These are phyloP conservation scores for Onthophagus sagittarius DNA, from an alignment of 2,888 invertebrate species.

Conservation along the genomic window DNA sequence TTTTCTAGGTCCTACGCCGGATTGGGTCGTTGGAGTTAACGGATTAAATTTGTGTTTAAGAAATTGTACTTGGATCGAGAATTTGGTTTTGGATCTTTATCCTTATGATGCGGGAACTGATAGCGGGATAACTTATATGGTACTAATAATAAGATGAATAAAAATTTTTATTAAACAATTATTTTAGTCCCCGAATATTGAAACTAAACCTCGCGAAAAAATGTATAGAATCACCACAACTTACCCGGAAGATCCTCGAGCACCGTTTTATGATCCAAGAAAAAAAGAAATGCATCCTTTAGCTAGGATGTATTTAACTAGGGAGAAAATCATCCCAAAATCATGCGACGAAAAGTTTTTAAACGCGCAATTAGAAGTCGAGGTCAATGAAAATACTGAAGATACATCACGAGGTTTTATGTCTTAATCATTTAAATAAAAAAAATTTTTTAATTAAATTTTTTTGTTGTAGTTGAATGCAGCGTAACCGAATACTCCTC, in stretches of 20 bases:
- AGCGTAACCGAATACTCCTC: slow-evolving; percentile 67
- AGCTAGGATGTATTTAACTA: slow-evolving; percentile 73
- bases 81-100: slow-evolving; percentile 76
- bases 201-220: slow-evolving; percentile 73
- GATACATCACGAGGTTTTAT: slow-evolving; percentile 61
- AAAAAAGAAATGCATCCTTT: slow-evolving; percentile 68
- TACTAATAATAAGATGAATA: slow-evolving; percentile 41
- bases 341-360: slow-evolving; percentile 66
- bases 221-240: slow-evolving; percentile 87
- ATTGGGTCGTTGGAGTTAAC: slow-evolving; percentile 95
- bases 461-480: slow-evolving; percentile 72
- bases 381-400: slow-evolving; percentile 66
- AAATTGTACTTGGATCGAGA: slow-evolving; percentile 90
- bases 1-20: slow-evolving; percentile 82
- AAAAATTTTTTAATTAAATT: background rate
- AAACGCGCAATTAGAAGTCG: slow-evolving; percentile 52
- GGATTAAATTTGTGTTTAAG: slow-evolving; percentile 81
- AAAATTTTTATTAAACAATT: slow-evolving; percentile 7
- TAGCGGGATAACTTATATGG: slow-evolving; percentile 86
- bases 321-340: slow-evolving; percentile 70
- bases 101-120: slow-evolving; percentile 98
- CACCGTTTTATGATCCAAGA: slow-evolving; percentile 85
- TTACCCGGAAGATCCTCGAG: slow-evolving; percentile 85
- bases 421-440: background rate
- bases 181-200: slow-evolving; percentile 70